These are phyloP conservation scores for Tetragonisca angustula DNA, from an alignment of 2,888 invertebrate species.

Conservation along the genomic window DNA sequence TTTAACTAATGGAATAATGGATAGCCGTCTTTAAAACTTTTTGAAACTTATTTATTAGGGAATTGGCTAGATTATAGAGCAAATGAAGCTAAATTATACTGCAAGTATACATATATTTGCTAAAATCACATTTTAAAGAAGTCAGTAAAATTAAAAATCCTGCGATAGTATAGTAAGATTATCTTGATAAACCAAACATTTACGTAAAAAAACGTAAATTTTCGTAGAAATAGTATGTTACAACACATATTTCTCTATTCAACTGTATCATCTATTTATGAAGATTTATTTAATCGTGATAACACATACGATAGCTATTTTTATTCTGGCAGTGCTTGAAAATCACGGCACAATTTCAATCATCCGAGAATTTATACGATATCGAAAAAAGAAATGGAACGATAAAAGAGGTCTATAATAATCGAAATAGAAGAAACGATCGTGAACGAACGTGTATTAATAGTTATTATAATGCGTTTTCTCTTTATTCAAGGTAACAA, in stretches of 20 bases:
- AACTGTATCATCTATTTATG: slow-evolving; percentile 6
- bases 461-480: slow-evolving; percentile 21
- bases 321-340: neutral
- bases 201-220: neutral
- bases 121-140: too few relatives aligned
- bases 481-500: slow-evolving; percentile 23
- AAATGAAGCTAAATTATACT: neutral
- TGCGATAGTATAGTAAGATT: too few relatives aligned
- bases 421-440: slow-evolving; percentile 37
- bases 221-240: neutral
- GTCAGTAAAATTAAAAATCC: too few relatives aligned
- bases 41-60: neutral
- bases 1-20: neutral
- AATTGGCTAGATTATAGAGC: neutral
- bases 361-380: slow-evolving; percentile 68
- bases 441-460: slow-evolving; percentile 46
- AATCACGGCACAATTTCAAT: slow-evolving; percentile 60
- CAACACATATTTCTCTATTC: neutral
- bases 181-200: too few relatives aligned
- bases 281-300: neutral
- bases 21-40: neutral
- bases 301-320: slow-evolving; percentile 1
- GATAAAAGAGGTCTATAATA: slow-evolving; percentile 26
- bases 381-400: slow-evolving; percentile 62
- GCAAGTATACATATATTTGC: neutral